A percentile compares a stretch with the other conserved stretches of the same genome.
Conservation (phyloP, 2,888 invertebrate species). For the Melikaiella ostensackeni region DNA sequence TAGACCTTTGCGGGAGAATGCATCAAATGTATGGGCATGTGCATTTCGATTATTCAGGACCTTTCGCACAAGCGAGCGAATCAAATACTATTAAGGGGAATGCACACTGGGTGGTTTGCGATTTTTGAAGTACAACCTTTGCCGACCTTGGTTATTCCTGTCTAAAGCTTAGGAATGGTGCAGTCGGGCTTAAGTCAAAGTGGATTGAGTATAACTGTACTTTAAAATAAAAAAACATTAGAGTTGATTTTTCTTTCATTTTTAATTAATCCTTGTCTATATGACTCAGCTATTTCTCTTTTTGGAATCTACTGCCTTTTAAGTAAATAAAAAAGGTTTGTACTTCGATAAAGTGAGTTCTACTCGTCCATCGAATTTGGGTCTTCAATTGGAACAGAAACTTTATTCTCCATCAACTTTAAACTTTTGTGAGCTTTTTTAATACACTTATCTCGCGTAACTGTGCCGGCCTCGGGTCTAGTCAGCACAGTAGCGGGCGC, state of each 20-base stretch:
- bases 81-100: conserved; percentile 12
- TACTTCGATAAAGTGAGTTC: background rate
- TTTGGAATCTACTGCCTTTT: background rate
- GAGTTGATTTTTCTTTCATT: background rate
- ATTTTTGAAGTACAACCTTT: no score
- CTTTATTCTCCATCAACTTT: background rate
- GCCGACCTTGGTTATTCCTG: no score
- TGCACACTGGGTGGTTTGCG: conserved; percentile 5
- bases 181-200: no score
- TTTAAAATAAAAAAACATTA: background rate
- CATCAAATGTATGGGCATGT: conserved; percentile 2
- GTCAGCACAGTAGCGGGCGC: no score
- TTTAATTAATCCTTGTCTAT: background rate
- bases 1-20: background rate
- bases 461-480: no score
- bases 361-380: background rate
- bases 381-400: background rate
- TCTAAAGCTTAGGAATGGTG: no score
- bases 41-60: conserved; percentile 19
- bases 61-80: background rate
- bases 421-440: background rate
- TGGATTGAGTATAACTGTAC: background rate
- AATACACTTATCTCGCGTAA: no score
- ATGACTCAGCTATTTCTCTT: background rate
- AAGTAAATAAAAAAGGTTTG: background rate